These are phyloP conservation scores for Drosophila parvula DNA, from an alignment of 1,140 invertebrate species.

Conservation along the genomic window DNA sequence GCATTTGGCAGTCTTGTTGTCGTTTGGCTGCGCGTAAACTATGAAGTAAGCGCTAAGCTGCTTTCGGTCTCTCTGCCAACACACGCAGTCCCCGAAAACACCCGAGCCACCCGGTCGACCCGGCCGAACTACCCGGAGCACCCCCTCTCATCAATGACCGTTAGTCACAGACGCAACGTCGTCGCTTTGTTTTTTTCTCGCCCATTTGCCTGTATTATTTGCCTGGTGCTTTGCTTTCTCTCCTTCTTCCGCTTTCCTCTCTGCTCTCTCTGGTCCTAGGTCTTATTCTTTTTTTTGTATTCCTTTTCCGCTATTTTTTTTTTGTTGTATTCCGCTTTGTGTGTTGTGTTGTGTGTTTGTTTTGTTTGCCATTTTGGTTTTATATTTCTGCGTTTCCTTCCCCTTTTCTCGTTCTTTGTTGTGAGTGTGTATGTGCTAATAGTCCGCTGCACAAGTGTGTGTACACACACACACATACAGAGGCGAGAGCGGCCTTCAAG, in stretches of 20 bases:
- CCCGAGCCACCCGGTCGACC: slow-evolving; percentile 1
- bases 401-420: slow-evolving; percentile 41
- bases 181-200: slow-evolving; percentile 70
- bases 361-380: slow-evolving; percentile 74
- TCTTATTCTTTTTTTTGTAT: slow-evolving; percentile 21
- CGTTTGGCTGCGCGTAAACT: slow-evolving; percentile 66
- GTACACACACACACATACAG: slow-evolving; percentile 12
- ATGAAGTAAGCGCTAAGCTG: slow-evolving; percentile 80
- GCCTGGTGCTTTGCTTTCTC: slow-evolving; percentile 35
- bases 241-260: slow-evolving; percentile 23
- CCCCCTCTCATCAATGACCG: slow-evolving; percentile 46
- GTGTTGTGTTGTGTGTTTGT: slow-evolving; percentile 51
- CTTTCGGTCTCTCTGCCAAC: slow-evolving; percentile 67
- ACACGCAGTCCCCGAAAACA: slow-evolving; percentile 36
- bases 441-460: slow-evolving; percentile 43
- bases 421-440: slow-evolving; percentile 52
- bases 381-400: slow-evolving; percentile 65
- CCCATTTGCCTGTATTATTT: slow-evolving; percentile 44
- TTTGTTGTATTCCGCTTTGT: slow-evolving; percentile 33
- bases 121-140: background rate
- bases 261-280: slow-evolving; percentile 26
- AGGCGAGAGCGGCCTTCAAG: slow-evolving; percentile 59
- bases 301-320: slow-evolving; percentile 17
- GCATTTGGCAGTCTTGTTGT: slow-evolving; percentile 71
- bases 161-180: slow-evolving; percentile 78